phyloP scores from a whole-genome alignment of 2,113 vertebrate genomes.

The Micronisus gabar region DNA sequence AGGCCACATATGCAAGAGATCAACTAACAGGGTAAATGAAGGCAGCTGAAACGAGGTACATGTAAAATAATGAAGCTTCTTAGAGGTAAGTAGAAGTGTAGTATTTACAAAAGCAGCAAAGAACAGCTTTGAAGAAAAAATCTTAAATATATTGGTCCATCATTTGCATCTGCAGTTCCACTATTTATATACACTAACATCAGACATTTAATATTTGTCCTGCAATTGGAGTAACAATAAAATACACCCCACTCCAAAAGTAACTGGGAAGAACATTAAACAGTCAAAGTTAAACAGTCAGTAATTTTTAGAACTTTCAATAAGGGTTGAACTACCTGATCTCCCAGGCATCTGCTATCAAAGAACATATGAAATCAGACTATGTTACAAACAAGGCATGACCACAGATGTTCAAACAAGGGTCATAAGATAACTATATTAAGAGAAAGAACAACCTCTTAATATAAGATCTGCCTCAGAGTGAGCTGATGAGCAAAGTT shows the following conservation, averaged over 20 bases:
- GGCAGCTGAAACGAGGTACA: not conserved
- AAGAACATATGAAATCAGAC: not conserved
- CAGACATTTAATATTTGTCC: not conserved
- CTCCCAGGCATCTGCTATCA: not conserved
- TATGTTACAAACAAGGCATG: not conserved
- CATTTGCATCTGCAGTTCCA: not conserved
- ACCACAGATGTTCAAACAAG: not conserved
- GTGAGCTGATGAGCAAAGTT: not conserved
- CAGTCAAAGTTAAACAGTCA: not conserved
- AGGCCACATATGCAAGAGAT: not conserved
- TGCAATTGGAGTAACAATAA: not conserved
- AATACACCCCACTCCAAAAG: not conserved
- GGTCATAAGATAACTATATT: not conserved
- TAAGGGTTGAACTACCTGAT: not conserved
- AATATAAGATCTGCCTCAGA: not conserved
- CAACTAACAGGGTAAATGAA: not conserved
- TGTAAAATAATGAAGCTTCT: not conserved
- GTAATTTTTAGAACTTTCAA: not conserved
- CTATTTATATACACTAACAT: not conserved
- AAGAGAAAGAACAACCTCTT: not conserved
- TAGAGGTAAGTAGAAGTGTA: not conserved
- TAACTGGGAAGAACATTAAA: not conserved
- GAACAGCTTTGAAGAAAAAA: not conserved
- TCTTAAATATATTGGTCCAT: not conserved
- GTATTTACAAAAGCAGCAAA: not conserved